Conservation (phyloP, 2,797 vertebrate species). For the Lepilemur ruficaudatus region DNA sequence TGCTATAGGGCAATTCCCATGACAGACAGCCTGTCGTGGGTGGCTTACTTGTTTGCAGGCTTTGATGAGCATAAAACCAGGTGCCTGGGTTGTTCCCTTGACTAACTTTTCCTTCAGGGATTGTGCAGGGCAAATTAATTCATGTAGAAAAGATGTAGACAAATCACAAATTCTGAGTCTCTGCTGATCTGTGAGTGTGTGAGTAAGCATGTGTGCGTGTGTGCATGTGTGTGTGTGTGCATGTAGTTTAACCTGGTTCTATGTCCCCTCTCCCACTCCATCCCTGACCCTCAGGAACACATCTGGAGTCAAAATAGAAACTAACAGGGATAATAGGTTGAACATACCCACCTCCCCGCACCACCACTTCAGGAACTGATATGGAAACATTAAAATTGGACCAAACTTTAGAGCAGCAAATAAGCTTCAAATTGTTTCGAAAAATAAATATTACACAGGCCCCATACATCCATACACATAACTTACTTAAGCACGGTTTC, state of each 20-base stretch:
- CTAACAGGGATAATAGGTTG: neutral
- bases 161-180: neutral
- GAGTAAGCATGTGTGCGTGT: neutral
- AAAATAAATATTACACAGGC: neutral
- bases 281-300: neutral
- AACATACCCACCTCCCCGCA: neutral
- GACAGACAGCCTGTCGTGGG: neutral
- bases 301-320: neutral
- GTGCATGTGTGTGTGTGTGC: too few species aligned
- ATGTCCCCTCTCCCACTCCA: too few species aligned
- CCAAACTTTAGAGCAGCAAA: neutral
- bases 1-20: neutral
- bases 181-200: neutral
- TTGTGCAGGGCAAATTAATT: neutral
- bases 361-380: neutral
- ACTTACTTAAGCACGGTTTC: neutral
- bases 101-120: neutral
- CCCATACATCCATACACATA: neutral
- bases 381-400: neutral
- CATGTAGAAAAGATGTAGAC: accelerated
- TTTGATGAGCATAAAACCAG: neutral
- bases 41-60: too few species aligned
- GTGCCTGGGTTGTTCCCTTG: too few species aligned
- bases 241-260: neutral
- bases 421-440: neutral